These are phyloP conservation scores for Cromileptes altivelis DNA, from an alignment of 2,113 vertebrate species.

Conservation along the genomic window DNA sequence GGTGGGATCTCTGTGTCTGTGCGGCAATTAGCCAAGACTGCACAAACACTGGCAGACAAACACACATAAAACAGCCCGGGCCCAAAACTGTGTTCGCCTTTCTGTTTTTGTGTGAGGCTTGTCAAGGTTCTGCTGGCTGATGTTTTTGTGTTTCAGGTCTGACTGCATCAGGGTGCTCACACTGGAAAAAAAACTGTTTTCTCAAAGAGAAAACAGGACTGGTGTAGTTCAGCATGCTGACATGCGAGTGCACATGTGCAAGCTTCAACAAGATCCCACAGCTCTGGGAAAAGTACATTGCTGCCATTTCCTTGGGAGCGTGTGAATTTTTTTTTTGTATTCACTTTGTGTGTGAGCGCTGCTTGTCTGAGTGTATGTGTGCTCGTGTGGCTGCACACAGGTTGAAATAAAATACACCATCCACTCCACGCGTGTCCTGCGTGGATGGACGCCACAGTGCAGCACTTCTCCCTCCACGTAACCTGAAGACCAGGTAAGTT, in stretches of 20 bases:
- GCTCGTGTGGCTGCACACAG: not conserved
- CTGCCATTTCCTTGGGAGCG: slow-evolving; percentile 39
- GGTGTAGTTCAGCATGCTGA: slow-evolving; percentile 27
- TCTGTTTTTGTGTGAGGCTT: slow-evolving; percentile 9
- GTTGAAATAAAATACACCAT: not conserved
- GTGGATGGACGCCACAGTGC: not conserved
- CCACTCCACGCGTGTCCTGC: not conserved
- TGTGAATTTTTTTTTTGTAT: slow-evolving; percentile 10
- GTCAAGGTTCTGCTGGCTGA: slow-evolving; percentile 24
- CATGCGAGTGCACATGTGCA: slow-evolving; percentile 53
- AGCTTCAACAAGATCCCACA: slow-evolving; percentile 66
- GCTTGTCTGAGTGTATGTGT: not conserved
- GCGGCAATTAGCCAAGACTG: slow-evolving; percentile 49
- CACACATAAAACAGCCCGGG: slow-evolving; percentile 25
- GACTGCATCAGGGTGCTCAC: slow-evolving; percentile 35
- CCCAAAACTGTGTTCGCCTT: slow-evolving; percentile 20
- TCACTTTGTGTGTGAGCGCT: not conserved
- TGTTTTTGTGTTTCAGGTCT: slow-evolving; percentile 35
- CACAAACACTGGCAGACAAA: slow-evolving; percentile 49
- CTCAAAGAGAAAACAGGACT: slow-evolving; percentile 36
- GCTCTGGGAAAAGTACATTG: slow-evolving; percentile 49
- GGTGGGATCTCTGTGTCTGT: slow-evolving; percentile 36
- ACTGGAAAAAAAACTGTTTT: not conserved
- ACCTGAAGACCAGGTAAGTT: slow-evolving; percentile 52
- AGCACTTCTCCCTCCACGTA: not conserved